Base-by-base conservation (phyloP, 1,140 invertebrate genomes). In the Goniozus legneri region DNA sequence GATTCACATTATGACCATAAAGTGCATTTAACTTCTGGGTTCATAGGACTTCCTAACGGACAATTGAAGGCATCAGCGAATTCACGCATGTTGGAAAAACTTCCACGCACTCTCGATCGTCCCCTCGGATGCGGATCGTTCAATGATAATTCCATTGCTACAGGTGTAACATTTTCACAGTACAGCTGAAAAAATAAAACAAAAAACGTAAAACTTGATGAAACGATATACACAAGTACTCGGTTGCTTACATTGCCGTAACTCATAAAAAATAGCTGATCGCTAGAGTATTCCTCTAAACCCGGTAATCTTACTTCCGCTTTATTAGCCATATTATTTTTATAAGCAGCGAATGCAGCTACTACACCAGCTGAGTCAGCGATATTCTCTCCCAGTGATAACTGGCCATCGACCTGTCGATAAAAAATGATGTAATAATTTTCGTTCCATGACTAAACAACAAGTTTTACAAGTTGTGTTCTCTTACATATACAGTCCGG, bases 361-460 rank as follows among this genome's bases (percentile, higher is more conserved):
- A 44, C 33, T 18, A 60, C 15, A 12, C 80, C 81, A 20, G 78
- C 80, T 48, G 82, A 80, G 55, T 83, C 82, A 10, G 79, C 82
- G 35, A 83, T 83, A 61, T 83, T 83, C 59, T 82, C 82, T 3
- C 80, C 79, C 39, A 77, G 64, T 7, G 79, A 80, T 14, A 67
- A 65, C 19, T 60, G 48, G 21, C 79, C 78, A 55, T 80, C 77
- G 2, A 24, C 14, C 21, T 47, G 12, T 8, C 2, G 39, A 37
- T 15, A 15, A 31, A 0, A 20, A 8, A 19, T 19, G 3, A 18
- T n/a, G n/a, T n/a, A n/a, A n/a, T n/a, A n/a, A n/a, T n/a, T n/a
- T n/a, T n/a, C n/a, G n/a, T n/a, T n/a, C n/a, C n/a, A n/a, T n/a
- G n/a, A n/a, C n/a, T n/a, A n/a, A n/a, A n/a, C n/a, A n/a, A n/a